Base-by-base conservation (phyloP, 1,140 invertebrate species). In the Magallana ariakensis region DNA sequence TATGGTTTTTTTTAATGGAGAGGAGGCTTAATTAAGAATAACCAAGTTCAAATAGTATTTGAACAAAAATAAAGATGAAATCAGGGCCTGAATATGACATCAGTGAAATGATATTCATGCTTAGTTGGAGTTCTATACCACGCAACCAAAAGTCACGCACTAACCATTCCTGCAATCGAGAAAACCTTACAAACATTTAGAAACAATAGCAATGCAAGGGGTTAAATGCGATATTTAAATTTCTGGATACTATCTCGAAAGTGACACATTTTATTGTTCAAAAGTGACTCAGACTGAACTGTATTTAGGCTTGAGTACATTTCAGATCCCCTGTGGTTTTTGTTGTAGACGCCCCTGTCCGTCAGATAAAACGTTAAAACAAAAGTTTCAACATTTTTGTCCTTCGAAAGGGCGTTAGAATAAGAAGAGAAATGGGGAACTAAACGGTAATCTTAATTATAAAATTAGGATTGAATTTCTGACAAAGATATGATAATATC, bases 151-250 rank as follows among this genome's bases (percentile, higher is more conserved):
- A 75, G 22, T 75, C 66, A 22, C 7, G 3, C 33, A 46, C 33
- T 46, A 46, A 26, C 66, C 66, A 75, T 11, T 75, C 66, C 66
- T 75, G 22, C 19, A 11, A 9, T 11, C 22, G 4, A 13, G 22
- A 3, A 26, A 26, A 13, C 22, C 9, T 26, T 9, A 75, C 10
- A 75, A 4, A 75, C 22, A 75, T 75, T 75, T 75, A 26, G 66
- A 75, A 70, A 75, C 66, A 75, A 75, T 75, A 75, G 66, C 66
- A 75, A 75, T 75, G 66, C 66, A 75, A 75, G 66, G 66, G 66
- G 66, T 75, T 75, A 75, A 75, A 75, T 75, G 19, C n/a, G 66
- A 75, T 75, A 75, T 75, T 75, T 75, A 75, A 75, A 75, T 26
- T 33, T 19, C 33, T 26, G 66, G 66, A 75, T 75, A 75, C 22